phyloP scores from a whole-genome alignment of 2,113 vertebrate species.

The Dromiciops gliroides region DNA sequence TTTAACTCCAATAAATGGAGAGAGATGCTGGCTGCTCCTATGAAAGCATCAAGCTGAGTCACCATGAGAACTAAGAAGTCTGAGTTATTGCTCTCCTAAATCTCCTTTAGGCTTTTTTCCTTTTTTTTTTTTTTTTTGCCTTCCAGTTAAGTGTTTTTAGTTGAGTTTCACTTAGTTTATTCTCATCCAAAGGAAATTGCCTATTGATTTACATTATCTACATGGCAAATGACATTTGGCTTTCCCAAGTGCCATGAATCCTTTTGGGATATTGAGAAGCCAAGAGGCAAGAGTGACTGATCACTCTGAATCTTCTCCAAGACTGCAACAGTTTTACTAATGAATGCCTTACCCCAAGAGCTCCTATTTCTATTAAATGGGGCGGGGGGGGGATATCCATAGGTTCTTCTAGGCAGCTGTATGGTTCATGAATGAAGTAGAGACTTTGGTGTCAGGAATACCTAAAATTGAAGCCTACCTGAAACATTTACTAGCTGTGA shows the following conservation, averaged over 20 bases:
- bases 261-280: neutral
- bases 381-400: neutral
- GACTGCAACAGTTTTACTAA: neutral
- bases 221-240: neutral
- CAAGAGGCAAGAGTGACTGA: neutral
- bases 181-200: constrained; percentile 43
- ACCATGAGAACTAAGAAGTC: constrained; percentile 37
- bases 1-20: constrained; percentile 78
- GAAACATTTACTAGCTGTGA: neutral
- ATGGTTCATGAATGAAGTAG: neutral
- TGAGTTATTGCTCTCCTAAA: constrained; percentile 77
- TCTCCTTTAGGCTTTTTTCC: constrained; percentile 54
- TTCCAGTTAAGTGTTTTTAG: constrained; percentile 44
- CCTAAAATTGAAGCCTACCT: neutral
- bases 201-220: constrained; percentile 47
- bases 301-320: neutral
- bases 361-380: neutral
- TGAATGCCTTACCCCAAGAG: neutral
- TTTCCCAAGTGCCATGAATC: neutral
- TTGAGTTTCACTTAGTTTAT: constrained; percentile 27
- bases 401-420: neutral
- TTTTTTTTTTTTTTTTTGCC: neutral
- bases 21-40: constrained; percentile 56
- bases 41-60: constrained; percentile 62
- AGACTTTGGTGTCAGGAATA: neutral